Base-by-base conservation (phyloP, 2,888 invertebrate species). In the Eupithecia centaureata region DNA sequence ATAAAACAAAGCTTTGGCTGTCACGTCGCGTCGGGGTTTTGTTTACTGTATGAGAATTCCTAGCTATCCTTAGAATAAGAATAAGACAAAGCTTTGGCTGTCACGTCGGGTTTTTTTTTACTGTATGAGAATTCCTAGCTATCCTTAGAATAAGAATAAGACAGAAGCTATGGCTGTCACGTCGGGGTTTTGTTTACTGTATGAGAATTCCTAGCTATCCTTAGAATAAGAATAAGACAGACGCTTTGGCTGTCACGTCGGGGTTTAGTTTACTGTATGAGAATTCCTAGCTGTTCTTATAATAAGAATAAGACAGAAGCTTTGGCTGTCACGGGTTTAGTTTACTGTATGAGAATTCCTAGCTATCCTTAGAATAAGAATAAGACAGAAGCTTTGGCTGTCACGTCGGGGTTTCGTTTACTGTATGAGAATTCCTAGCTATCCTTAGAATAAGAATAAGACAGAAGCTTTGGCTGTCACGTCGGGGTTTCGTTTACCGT, bases 321-420 rank as follows among this genome's bases (percentile, higher is more conserved):
- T 86, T 87, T 79, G 84, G 79, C 76, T 81, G 78, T 65, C 71
- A 79, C 33, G 77, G n/a, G n/a, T n/a, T n/a, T n/a, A n/a, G n/a
- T n/a, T 47, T 47, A 47, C 3, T 22, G 47, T 22, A 42, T 42
- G 7, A n/a, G 35, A 38, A 38, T 38, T 5, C 35, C 35, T 38
- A 38, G 3, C 18, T 42, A 42, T 12, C 22, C 47, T 47, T 47
- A 47, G 10, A 47, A 12, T 47, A 47, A 22, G n/a, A n/a, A n/a
- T n/a, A n/a, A n/a, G n/a, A n/a, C n/a, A n/a, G n/a, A 86, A 86
- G 88, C 78, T 86, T 87, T 79, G 84, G 80, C 76, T 81, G 78
- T 65, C 71, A 79, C 33, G 76, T n/a, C n/a, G n/a, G n/a, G n/a
- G n/a, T n/a, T n/a, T n/a, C n/a, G n/a, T n/a, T 47, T 47, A 47